These are phyloP conservation scores for Petrolisthes cinctipes DNA, from an alignment of 2,888 invertebrate genomes.

Conservation along the genomic window DNA sequence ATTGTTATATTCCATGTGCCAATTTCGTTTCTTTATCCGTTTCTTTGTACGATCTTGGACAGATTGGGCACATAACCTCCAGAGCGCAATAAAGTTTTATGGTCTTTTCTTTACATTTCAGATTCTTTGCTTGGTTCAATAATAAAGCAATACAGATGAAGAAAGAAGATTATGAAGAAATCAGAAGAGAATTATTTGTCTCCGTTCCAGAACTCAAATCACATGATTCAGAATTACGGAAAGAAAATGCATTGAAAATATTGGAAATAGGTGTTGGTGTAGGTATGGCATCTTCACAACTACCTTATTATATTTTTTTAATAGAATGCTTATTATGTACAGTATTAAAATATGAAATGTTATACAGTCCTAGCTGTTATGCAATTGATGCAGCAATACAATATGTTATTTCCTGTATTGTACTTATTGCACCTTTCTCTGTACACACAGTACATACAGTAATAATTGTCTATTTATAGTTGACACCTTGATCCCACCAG, in stretches of 20 bases:
- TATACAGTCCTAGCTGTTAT: too few species aligned
- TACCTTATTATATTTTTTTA: neutral
- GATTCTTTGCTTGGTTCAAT: constrained; percentile 42
- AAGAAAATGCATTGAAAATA: constrained; percentile 42
- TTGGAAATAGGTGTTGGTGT: constrained; percentile 60
- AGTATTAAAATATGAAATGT: too few species aligned
- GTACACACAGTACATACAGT: neutral
- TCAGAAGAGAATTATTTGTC: constrained; percentile 14
- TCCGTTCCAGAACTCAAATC: constrained; percentile 11
- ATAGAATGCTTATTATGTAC: too few species aligned
- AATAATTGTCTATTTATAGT: neutral
- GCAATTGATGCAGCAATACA: too few species aligned
- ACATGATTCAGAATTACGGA: constrained; percentile 36
- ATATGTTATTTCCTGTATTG: neutral
- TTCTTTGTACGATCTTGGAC: too few species aligned
- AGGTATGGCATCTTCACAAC: constrained; percentile 32
- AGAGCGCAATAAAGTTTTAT: too few species aligned
- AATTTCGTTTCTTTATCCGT: too few species aligned
- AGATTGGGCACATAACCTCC: too few species aligned
- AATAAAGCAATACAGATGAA: constrained; percentile 22
- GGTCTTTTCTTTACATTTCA: constrained; percentile 20
- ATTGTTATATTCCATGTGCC: too few species aligned
- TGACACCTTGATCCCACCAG: too few species aligned
- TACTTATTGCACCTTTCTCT: neutral
- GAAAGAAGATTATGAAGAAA: constrained; percentile 23